Evolutionary conservation across 2,888 invertebrate genomes (phyloP).

Genomic region (Cataglyphis albicans): DNA sequence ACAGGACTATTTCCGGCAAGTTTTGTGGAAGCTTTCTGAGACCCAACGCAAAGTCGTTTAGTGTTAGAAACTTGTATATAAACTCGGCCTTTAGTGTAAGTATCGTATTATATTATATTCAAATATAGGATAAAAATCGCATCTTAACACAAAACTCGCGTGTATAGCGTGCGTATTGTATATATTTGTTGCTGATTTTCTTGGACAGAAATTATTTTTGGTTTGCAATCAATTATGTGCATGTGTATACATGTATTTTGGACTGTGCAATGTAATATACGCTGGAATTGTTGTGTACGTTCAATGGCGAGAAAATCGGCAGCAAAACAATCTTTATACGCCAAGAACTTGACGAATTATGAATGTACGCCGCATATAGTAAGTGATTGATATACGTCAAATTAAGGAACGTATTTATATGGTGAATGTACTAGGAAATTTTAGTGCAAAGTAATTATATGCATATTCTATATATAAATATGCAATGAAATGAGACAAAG

Average conservation of each 20-base stretch:
- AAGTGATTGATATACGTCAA: conserved; percentile 10
- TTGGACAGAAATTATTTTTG: not conserved
- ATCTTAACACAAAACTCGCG: not conserved
- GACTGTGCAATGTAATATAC: conserved; percentile 12
- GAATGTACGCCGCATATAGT: not conserved
- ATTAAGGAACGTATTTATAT: conserved; percentile 6
- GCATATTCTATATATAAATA: conserved; percentile 15
- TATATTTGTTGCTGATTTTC: conserved; percentile 16
- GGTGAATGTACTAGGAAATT: conserved; percentile 13
- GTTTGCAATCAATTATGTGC: not conserved
- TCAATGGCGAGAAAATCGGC: not conserved
- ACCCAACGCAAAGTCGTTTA: conserved; percentile 81
- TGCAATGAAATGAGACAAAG: conserved; percentile 22
- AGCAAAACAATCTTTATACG: not conserved
- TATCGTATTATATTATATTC: conserved; percentile 21
- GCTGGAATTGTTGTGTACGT: not conserved
- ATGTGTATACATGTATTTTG: not conserved
- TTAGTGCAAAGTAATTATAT: conserved; percentile 25
- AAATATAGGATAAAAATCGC: not conserved
- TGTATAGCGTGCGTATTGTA: not conserved
- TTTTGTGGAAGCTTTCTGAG: conserved; percentile 93
- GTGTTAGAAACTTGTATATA: conserved; percentile 86
- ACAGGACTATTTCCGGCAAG: conserved; percentile 98
- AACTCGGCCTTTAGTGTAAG: conserved; percentile 57
- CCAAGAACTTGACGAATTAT: conserved; percentile 17